Evolutionary conservation across 2,797 vertebrate species (phyloP).

Genomic region (Macropus fuliginosus): DNA sequence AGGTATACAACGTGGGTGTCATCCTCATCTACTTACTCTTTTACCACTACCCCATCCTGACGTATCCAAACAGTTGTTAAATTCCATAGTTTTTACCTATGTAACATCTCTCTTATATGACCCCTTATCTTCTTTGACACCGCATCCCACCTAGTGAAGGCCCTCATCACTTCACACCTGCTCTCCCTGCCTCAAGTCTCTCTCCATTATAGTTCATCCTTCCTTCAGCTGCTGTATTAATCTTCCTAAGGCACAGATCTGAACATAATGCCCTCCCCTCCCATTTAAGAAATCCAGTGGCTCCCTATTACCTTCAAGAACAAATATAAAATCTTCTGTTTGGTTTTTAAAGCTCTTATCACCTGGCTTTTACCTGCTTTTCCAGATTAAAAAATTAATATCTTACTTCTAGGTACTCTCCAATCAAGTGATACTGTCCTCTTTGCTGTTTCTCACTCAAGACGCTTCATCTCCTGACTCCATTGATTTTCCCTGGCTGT

Average conservation of each 20-base stretch:
- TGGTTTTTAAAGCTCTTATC: not conserved
- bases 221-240: not conserved
- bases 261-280: not conserved
- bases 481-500: not conserved
- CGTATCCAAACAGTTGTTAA: not conserved
- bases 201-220: not conserved
- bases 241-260: not conserved
- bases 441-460: not conserved
- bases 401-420: not conserved
- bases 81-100: not conserved
- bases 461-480: not conserved
- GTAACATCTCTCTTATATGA: not conserved
- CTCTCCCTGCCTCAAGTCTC: not conserved
- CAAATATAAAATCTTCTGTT: not conserved
- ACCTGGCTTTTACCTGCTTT: not conserved
- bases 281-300: not conserved
- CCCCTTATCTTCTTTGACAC: not conserved
- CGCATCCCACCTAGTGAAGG: not conserved
- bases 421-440: not conserved
- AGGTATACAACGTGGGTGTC: not conserved
- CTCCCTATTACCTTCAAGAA: not conserved
- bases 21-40: not conserved
- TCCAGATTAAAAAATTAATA: not conserved
- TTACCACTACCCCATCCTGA: not conserved
- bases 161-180: not conserved